phyloP scores from a whole-genome alignment of 2,797 vertebrate species.

The Hirundo rustica region DNA sequence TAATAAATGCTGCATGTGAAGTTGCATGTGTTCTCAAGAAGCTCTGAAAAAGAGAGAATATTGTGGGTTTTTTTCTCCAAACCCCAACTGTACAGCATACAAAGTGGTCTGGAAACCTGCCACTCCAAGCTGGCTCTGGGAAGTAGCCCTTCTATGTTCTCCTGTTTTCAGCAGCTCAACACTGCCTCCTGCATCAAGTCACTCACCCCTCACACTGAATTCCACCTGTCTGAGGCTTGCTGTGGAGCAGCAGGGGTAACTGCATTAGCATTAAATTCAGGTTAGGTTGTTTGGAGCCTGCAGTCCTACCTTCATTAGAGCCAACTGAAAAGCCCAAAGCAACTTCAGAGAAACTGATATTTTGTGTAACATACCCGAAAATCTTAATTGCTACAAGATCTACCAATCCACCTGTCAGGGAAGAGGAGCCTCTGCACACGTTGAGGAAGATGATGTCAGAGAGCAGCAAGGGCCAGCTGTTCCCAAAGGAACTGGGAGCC shows the following conservation, averaged over 20 bases:
- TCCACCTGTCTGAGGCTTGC: not conserved
- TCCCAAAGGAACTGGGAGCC: not conserved
- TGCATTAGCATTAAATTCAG: not conserved
- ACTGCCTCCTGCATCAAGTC: not conserved
- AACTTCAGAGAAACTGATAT: not conserved
- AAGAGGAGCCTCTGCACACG: not conserved
- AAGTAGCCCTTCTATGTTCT: not conserved
- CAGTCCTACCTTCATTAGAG: not conserved
- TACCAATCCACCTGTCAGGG: not conserved
- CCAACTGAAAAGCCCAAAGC: not conserved
- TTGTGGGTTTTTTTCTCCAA: not conserved
- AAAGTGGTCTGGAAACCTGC: not conserved
- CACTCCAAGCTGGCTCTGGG: not conserved
- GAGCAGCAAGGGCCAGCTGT: not conserved
- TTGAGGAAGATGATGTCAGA: not conserved
- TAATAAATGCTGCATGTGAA: not conserved
- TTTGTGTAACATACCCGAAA: not conserved
- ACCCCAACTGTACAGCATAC: not conserved
- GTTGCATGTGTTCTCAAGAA: not conserved
- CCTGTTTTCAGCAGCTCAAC: not conserved
- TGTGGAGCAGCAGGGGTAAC: not conserved
- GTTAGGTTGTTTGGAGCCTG: not conserved
- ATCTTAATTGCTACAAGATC: not conserved
- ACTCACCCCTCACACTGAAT: not conserved
- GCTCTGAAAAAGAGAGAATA: not conserved